Base-by-base conservation (phyloP, 2,888 invertebrate species). In the Globia sparganii region DNA sequence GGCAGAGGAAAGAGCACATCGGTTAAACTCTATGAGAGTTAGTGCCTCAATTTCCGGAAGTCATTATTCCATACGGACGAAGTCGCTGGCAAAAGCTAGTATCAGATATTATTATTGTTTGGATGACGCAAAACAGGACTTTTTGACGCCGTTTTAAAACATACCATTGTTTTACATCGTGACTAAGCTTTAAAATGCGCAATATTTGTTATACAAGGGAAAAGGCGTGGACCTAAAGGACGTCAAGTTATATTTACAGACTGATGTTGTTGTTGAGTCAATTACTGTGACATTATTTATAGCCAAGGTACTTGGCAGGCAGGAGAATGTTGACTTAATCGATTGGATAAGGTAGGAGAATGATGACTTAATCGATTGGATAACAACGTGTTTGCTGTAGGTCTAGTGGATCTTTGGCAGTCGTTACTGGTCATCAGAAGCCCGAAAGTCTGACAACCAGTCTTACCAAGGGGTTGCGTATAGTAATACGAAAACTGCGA, bases 91-190 rank as follows among this genome's bases (percentile, higher is more conserved):
- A n/a, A n/a, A n/a, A n/a, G n/a, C n/a, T n/a, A n/a, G n/a, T 64
- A 58, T 70, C 58, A 37, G 61, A 28, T 71, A 61, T 56, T 61
- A 59, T 40, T 59, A 78, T 59, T 73, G 49, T 70, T 67, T 53
- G 13, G 43, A 21, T 69, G 66, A 66, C 40, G 31, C 56, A 61
- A 53, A 49, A 43, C 31, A 34, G 25, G 15, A 71, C 25, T 53
- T 56, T 64, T 53, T 67, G 9, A n/a, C 25, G 25, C 31, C 31
- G 2, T 34, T 37, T 34, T n/a, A 25, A 34, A 65, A 69, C 65
- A 40, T 18, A 59, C 43, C 46, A 77, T 83, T 83, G 84, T 80
- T 77, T 72, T 56, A 59, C 37, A 71, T 31, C 43, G 71, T 78
- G 67, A 77, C 53, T 59, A 65, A 49, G 67, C 67, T 68, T 28